Conservation (phyloP, 1,140 invertebrate species). For the Sycobia sp. region DNA sequence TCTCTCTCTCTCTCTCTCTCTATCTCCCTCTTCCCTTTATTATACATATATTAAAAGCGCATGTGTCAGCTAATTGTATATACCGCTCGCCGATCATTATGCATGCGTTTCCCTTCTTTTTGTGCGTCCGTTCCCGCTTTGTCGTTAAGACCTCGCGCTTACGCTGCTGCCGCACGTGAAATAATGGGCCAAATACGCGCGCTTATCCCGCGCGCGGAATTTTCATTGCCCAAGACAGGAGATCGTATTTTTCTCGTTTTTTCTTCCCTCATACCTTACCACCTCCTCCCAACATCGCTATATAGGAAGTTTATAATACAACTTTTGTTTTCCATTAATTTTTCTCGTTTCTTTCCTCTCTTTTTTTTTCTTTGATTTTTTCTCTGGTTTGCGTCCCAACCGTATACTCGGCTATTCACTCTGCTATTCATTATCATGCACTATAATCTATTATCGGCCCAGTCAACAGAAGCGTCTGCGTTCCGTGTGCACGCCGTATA, state of each 20-base stretch:
- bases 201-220: constrained; percentile 17
- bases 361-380: neutral
- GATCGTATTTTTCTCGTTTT: neutral
- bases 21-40: too few species aligned
- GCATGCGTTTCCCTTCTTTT: neutral
- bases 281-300: too few species aligned
- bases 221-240: constrained; percentile 14
- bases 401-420: too few species aligned
- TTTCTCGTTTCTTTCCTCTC: neutral
- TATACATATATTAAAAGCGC: too few species aligned
- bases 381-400: too few species aligned
- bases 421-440: too few species aligned
- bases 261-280: too few species aligned
- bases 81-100: constrained; percentile 2
- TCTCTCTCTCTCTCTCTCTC: neutral
- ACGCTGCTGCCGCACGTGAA: constrained; percentile 6
- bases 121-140: neutral
- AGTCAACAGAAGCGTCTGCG: too few species aligned
- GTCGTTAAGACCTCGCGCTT: constrained; percentile 11
- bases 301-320: constrained; percentile 1
- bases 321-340: constrained; percentile 21
- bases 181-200: constrained; percentile 27
- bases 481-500: too few species aligned
- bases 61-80: constrained; percentile 24
- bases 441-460: too few species aligned